These are phyloP conservation scores for Pollachius pollachius DNA, from an alignment of 2,113 vertebrate species.

Conservation along the genomic window DNA sequence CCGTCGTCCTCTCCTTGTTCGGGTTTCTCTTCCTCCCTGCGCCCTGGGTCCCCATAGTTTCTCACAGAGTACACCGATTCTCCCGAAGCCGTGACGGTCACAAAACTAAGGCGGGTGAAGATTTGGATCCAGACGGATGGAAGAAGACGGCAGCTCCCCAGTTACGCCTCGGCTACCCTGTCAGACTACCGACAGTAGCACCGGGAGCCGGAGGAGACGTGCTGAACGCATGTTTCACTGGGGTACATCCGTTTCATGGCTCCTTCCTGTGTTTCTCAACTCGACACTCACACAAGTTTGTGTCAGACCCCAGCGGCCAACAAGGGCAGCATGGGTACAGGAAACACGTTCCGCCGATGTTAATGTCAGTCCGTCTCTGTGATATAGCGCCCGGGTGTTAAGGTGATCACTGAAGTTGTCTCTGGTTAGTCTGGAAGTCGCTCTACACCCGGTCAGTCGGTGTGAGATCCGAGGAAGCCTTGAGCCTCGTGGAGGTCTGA, in stretches of 20 bases:
- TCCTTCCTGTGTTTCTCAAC: conserved; percentile 60
- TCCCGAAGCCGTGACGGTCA: conserved; percentile 6
- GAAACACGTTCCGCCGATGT: not conserved
- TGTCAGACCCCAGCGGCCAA: not conserved
- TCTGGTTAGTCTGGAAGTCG: too few relatives aligned
- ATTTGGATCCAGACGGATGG: conserved; percentile 12
- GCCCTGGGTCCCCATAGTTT: conserved; percentile 87
- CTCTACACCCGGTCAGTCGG: too few relatives aligned
- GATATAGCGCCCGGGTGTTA: too few relatives aligned
- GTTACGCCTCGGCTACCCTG: not conserved
- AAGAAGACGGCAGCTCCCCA: not conserved
- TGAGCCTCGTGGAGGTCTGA: too few relatives aligned
- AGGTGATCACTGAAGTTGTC: too few relatives aligned
- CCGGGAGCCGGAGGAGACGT: conserved; percentile 4
- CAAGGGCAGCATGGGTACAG: not conserved
- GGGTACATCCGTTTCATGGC: conserved; percentile 53
- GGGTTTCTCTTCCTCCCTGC: conserved; percentile 84
- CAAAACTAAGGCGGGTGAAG: not conserved
- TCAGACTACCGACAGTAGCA: not conserved
- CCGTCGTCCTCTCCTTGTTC: conserved; percentile 83
- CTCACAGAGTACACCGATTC: not conserved
- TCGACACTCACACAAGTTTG: too few relatives aligned
- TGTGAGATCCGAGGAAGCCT: too few relatives aligned
- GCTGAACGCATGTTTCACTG: conserved; percentile 39
- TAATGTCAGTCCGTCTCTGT: too few relatives aligned